These are phyloP conservation scores for Spisula solida DNA, from an alignment of 2,888 invertebrate genomes.

Conservation along the genomic window DNA sequence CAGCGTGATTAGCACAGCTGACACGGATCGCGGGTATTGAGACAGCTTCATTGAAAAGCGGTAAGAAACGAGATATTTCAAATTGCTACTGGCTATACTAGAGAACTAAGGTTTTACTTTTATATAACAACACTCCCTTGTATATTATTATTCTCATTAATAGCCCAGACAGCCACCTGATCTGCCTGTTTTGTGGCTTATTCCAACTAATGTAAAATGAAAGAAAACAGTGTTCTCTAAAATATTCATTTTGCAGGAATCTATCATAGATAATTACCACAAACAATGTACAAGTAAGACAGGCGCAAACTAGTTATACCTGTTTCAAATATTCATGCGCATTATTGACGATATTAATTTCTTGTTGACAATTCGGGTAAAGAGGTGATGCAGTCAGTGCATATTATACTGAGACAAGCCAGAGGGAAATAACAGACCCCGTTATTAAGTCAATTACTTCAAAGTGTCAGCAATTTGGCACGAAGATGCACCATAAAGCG, in stretches of 20 bases:
- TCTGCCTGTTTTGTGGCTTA: not conserved
- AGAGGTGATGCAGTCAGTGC: not conserved
- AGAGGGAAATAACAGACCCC: slow-evolving; percentile 19
- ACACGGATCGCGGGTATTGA: slow-evolving; percentile 32
- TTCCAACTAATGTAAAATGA: not conserved
- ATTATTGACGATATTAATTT: not conserved
- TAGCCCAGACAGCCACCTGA: not conserved
- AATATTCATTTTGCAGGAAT: not conserved
- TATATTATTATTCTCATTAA: slow-evolving; percentile 4
- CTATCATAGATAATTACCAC: not conserved
- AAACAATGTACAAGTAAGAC: not conserved
- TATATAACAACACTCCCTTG: not conserved
- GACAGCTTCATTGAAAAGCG: slow-evolving; percentile 32
- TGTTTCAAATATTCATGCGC: not conserved
- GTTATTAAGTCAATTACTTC: slow-evolving; percentile 23
- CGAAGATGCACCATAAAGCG: slow-evolving; percentile 21
- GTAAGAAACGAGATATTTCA: slow-evolving; percentile 14
- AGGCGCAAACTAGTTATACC: not conserved
- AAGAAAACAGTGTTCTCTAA: not conserved
- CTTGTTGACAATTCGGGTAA: slow-evolving; percentile 7
- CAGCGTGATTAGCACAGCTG: slow-evolving; percentile 53
- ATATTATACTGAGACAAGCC: not conserved
- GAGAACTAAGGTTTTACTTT: not conserved
- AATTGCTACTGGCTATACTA: slow-evolving; percentile 1
- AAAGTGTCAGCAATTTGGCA: slow-evolving; percentile 31